Conservation (phyloP, 2,113 vertebrate genomes). For the Triplophysa tibetana region DNA sequence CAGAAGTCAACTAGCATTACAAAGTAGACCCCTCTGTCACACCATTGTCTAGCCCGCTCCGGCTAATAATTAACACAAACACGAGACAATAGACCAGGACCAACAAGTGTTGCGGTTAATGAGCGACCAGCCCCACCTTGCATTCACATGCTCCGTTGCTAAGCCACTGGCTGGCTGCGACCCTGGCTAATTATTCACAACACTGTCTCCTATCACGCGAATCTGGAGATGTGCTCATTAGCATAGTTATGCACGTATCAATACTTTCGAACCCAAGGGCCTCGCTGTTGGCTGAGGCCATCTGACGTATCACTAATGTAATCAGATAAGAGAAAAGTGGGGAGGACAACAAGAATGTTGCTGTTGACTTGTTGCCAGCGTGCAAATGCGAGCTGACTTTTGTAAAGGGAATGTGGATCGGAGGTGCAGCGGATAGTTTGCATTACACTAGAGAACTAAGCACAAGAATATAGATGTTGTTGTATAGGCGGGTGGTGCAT, state of each 20-base stretch:
- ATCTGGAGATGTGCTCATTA: slow-evolving; percentile 61
- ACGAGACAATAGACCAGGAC: slow-evolving; percentile 66
- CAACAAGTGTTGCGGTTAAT: slow-evolving; percentile 59
- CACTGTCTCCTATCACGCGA: slow-evolving; percentile 44
- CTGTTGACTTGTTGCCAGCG: slow-evolving; percentile 49
- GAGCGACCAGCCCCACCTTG: slow-evolving; percentile 57
- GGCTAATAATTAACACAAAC: slow-evolving; percentile 79
- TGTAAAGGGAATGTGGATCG: slow-evolving; percentile 17
- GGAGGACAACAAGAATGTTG: slow-evolving; percentile 49
- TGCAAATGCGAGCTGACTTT: slow-evolving; percentile 27
- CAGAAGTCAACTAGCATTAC: slow-evolving; percentile 64
- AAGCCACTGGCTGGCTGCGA: slow-evolving; percentile 18
- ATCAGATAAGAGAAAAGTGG: slow-evolving; percentile 69
- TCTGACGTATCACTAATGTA: slow-evolving; percentile 64
- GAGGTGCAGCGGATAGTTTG: neutral
- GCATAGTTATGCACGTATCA: slow-evolving; percentile 74
- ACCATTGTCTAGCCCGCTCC: slow-evolving; percentile 65
- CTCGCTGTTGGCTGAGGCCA: slow-evolving; percentile 45
- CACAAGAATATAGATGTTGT: neutral
- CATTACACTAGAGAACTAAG: neutral
- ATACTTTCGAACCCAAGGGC: slow-evolving; percentile 62
- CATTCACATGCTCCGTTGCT: slow-evolving; percentile 52
- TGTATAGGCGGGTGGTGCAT: neutral
- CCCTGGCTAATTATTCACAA: slow-evolving; percentile 50
- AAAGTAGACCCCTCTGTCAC: slow-evolving; percentile 63